Conservation (phyloP, 2,797 vertebrate species). For the Enteromius anoplus region DNA sequence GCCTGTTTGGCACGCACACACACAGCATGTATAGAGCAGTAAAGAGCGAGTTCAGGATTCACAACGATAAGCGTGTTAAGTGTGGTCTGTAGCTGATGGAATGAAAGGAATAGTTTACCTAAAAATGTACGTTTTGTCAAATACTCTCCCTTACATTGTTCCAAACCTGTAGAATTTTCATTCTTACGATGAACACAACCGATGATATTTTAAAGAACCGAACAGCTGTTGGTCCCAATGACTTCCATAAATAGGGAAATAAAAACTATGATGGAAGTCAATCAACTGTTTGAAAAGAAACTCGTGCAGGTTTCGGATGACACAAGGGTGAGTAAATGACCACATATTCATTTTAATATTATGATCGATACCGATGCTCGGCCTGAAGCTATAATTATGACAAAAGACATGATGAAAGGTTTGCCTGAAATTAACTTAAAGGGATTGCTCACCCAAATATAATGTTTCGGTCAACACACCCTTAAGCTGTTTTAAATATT, state of each 20-base stretch:
- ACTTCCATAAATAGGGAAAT: neutral
- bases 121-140: neutral
- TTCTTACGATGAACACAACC: neutral
- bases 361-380: neutral
- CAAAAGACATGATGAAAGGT: neutral
- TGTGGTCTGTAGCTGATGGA: neutral
- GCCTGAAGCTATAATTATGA: neutral
- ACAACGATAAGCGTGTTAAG: neutral
- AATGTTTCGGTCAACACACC: neutral
- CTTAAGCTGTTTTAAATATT: neutral
- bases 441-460: neutral
- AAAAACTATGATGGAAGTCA: neutral
- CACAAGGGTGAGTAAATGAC: neutral
- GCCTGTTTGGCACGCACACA: constrained; percentile 57
- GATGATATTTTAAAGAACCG: neutral
- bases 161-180: neutral
- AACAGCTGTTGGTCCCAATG: neutral
- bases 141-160: neutral
- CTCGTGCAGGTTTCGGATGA: neutral
- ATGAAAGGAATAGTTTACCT: neutral
- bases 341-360: neutral
- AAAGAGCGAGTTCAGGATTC: neutral
- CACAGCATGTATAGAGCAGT: constrained; percentile 13
- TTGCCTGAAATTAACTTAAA: neutral
- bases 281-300: neutral